Evolutionary conservation across 2,888 invertebrate genomes (phyloP).

Genomic region (Oscheius myriophilus): DNA sequence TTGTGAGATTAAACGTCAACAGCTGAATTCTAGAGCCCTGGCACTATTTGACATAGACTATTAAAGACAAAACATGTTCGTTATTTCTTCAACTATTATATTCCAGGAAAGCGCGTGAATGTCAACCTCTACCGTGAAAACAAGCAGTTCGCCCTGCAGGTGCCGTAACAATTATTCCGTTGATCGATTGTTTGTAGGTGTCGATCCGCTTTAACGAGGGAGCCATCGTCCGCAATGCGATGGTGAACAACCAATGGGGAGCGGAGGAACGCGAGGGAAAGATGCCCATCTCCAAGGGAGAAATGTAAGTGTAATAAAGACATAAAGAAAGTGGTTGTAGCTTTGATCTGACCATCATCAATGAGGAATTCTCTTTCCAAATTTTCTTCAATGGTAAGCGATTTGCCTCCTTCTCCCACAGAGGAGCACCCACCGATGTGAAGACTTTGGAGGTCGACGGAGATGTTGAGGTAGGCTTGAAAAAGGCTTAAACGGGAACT

Average conservation of each 20-base stretch:
- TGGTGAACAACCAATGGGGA: slow-evolving; percentile 66
- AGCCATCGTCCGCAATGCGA: slow-evolving; percentile 68
- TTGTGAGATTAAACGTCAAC: no score
- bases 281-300: slow-evolving; percentile 62
- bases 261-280: slow-evolving; percentile 69
- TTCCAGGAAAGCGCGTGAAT: slow-evolving; percentile 66
- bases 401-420: slow-evolving; percentile 64
- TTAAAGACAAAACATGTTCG: not conserved
- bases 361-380: slow-evolving; percentile 66
- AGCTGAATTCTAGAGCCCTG: no score
- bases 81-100: no score
- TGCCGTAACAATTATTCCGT: slow-evolving; percentile 21
- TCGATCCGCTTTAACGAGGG: slow-evolving; percentile 69
- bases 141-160: slow-evolving; percentile 67
- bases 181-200: slow-evolving; percentile 31
- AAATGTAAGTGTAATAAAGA: slow-evolving; percentile 45
- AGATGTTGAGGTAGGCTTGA: slow-evolving; percentile 42
- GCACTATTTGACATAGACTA: not conserved
- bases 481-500: not conserved
- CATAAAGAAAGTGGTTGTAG: slow-evolving; percentile 37
- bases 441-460: slow-evolving; percentile 64
- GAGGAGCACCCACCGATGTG: slow-evolving; percentile 64
- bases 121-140: slow-evolving; percentile 67
- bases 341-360: slow-evolving; percentile 69
- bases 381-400: slow-evolving; percentile 67